Conservation (phyloP, 2,797 vertebrate genomes). For the Rousettus madagascariensis region DNA sequence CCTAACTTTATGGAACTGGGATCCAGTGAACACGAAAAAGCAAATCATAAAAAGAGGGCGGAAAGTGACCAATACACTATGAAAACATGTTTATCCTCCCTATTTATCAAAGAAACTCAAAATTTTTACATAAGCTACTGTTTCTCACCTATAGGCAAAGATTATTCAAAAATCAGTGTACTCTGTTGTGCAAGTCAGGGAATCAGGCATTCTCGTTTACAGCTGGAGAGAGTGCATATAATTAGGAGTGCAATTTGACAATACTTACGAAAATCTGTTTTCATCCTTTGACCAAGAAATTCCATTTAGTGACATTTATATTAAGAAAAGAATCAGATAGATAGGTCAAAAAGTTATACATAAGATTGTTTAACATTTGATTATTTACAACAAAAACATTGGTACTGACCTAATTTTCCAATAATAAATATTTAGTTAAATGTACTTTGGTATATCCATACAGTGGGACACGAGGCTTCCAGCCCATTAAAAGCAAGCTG, state of each 20-base stretch:
- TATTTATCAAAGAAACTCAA: neutral
- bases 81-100: neutral
- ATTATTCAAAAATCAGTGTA: neutral
- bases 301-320: neutral
- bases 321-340: neutral
- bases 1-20: neutral
- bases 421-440: neutral
- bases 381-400: neutral
- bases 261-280: neutral
- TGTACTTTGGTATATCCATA: neutral
- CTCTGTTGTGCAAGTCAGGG: neutral
- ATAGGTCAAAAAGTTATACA: neutral
- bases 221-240: neutral
- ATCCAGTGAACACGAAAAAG: neutral
- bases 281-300: neutral
- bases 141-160: neutral
- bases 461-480: neutral
- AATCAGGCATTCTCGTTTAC: neutral
- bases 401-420: neutral
- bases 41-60: neutral
- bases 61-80: neutral
- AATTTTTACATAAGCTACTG: neutral
- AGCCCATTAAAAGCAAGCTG: neutral
- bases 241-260: neutral
- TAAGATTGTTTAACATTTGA: neutral